Evolutionary conservation across 2,888 invertebrate species (phyloP).

Genomic region (Orchesellides sinensis): DNA sequence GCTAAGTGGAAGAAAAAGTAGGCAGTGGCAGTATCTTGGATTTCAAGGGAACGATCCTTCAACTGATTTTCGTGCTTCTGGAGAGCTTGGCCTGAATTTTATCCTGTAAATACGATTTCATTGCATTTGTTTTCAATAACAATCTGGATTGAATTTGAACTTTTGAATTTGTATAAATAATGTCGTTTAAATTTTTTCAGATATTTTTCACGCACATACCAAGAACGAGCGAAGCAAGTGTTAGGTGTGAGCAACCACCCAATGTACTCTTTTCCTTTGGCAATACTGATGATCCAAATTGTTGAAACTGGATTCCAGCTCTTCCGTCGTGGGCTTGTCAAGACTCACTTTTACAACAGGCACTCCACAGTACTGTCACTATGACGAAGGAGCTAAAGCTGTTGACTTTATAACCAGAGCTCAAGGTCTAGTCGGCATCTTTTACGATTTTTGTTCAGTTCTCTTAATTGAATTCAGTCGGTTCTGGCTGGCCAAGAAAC

Average conservation of each 20-base stretch:
- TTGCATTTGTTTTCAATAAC: not conserved
- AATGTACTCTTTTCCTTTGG: constrained; percentile 84
- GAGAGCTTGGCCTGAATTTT: constrained; percentile 94
- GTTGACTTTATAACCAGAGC: constrained; percentile 75
- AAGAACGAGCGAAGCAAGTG: constrained; percentile 84
- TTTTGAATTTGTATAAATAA: not conserved
- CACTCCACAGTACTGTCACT: constrained; percentile 83
- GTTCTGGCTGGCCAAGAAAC: constrained; percentile 95
- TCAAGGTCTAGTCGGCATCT: constrained; percentile 79
- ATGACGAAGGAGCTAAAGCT: constrained; percentile 76
- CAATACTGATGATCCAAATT: constrained; percentile 90
- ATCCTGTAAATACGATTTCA: constrained; percentile 80
- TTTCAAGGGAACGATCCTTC: constrained; percentile 99
- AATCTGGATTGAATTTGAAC: not conserved
- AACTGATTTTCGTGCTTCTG: constrained; percentile 99
- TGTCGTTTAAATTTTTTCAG: constrained; percentile 75
- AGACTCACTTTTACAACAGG: constrained; percentile 94
- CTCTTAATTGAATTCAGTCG: constrained; percentile 96
- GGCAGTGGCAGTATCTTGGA: constrained; percentile 97
- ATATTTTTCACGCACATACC: constrained; percentile 88
- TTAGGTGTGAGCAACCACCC: constrained; percentile 63
- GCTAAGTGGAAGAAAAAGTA: constrained; percentile 86
- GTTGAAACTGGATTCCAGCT: constrained; percentile 93
- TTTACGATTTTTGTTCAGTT: constrained; percentile 96
- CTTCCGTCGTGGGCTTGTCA: constrained; percentile 88